phyloP scores from a whole-genome alignment of 2,888 invertebrate species.

The Ectemnius cavifrons region DNA sequence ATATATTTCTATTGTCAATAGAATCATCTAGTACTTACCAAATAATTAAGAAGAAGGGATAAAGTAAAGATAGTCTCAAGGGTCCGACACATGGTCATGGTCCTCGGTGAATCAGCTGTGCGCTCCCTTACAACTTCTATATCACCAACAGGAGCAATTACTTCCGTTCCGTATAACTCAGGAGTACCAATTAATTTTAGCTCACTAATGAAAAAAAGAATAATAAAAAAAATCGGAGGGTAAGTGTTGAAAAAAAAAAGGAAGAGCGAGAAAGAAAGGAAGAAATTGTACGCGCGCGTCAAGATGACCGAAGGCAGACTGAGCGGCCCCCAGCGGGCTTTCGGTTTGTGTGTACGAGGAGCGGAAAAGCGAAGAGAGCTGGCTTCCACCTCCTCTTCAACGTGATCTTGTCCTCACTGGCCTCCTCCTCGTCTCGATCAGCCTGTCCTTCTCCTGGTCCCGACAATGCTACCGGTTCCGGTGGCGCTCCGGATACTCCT shows the following conservation, averaged over 20 bases:
- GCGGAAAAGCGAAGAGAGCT: constrained; percentile 64
- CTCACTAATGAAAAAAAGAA: too few relatives aligned
- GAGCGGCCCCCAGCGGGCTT: constrained; percentile 40
- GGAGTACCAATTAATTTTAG: too few relatives aligned
- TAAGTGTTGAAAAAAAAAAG: constrained; percentile 19
- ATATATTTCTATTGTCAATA: too few relatives aligned
- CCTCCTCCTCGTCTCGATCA: constrained; percentile 13
- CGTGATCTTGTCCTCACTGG: constrained; percentile 31
- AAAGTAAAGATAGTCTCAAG: too few relatives aligned
- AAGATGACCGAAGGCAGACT: constrained; percentile 71
- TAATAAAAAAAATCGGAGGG: too few relatives aligned
- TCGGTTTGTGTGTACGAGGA: constrained; percentile 46
- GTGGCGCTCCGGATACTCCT: constrained; percentile 4
- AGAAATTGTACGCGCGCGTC: constrained; percentile 66
- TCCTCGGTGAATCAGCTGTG: too few relatives aligned
- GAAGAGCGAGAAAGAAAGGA: constrained; percentile 28
- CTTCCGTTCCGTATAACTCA: too few relatives aligned
- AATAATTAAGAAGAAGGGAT: too few relatives aligned
- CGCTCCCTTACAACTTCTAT: too few relatives aligned
- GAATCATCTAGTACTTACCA: too few relatives aligned
- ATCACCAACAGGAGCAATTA: too few relatives aligned
- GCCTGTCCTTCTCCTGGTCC: constrained; percentile 18
- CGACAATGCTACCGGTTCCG: constrained; percentile 15
- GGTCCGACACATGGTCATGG: too few relatives aligned
- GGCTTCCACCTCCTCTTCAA: constrained; percentile 53